phyloP scores from a whole-genome alignment of 2,113 vertebrate species.

The Machaerirhynchus nigripectus region DNA sequence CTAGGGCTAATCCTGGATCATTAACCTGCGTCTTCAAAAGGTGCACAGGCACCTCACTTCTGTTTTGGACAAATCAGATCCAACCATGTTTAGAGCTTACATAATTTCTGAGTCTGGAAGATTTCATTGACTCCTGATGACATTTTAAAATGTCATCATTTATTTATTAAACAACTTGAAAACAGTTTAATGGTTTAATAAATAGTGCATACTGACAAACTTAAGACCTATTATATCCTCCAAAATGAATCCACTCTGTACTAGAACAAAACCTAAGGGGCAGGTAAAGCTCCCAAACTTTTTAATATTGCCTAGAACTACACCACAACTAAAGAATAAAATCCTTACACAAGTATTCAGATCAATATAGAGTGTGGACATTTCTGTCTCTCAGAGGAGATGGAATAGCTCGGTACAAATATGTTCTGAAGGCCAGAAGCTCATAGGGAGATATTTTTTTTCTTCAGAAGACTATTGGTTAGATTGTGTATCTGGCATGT shows the following conservation, averaged over 20 bases:
- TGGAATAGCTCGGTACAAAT: neutral
- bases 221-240: neutral
- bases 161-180: neutral
- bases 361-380: neutral
- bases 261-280: neutral
- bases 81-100: neutral
- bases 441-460: neutral
- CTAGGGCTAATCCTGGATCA: neutral
- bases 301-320: neutral
- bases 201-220: neutral
- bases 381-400: neutral
- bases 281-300: neutral
- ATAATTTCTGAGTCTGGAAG: neutral
- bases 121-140: neutral
- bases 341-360: neutral
- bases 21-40: neutral
- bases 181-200: neutral
- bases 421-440: neutral
- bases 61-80: neutral
- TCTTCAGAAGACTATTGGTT: neutral
- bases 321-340: neutral
- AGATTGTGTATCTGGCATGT: neutral
- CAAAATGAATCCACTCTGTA: neutral
- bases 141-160: neutral
- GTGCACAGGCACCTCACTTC: neutral